Percentiles rank a stretch among this genome's conserved stretches.
phyloP scores from a whole-genome alignment of 2,888 invertebrate genomes.

The Pedicia rivosa region DNA sequence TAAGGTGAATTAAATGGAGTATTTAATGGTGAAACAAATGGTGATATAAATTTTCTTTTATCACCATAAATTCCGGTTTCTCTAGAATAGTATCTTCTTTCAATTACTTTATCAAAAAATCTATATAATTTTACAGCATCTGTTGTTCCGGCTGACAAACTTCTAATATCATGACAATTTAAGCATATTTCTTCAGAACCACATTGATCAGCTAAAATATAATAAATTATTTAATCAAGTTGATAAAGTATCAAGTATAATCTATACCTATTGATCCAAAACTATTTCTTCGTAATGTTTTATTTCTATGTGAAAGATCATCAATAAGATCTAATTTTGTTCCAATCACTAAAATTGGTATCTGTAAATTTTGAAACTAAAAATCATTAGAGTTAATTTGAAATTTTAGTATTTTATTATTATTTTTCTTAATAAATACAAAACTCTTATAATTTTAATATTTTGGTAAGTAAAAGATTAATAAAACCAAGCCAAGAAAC shows the following conservation, averaged over 20 bases:
- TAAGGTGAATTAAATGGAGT: conserved; percentile 1
- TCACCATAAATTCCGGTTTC: not conserved
- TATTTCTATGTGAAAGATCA: conserved; percentile 46
- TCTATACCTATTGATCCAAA: conserved; percentile 18
- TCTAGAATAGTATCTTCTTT: conserved; percentile 4
- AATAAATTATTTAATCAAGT: conserved; percentile 5
- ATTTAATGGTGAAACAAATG: not conserved
- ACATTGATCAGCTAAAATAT: conserved; percentile 63
- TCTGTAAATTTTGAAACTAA: conserved; percentile 34
- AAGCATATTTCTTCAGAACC: conserved; percentile 88
- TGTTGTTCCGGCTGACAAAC: conserved; percentile 85
- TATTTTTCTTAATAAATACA: too few relatives aligned
- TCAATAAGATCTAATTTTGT: conserved; percentile 81
- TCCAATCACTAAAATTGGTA: conserved; percentile 88
- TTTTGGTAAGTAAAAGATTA: conserved; percentile 1
- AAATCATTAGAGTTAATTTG: too few relatives aligned
- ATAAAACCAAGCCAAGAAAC: too few relatives aligned
- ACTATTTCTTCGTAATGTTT: conserved; percentile 37
- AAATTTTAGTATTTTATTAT: too few relatives aligned
- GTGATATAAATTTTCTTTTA: not conserved
- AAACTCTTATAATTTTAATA: too few relatives aligned
- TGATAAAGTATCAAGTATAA: not conserved
- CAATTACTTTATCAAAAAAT: conserved; percentile 73
- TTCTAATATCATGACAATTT: conserved; percentile 54
- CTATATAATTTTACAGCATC: conserved; percentile 85